Evolutionary conservation across 2,888 invertebrate genomes (phyloP), one percentile per base, ranked within the genome.

Genomic region (Lutraria lutraria): DNA sequence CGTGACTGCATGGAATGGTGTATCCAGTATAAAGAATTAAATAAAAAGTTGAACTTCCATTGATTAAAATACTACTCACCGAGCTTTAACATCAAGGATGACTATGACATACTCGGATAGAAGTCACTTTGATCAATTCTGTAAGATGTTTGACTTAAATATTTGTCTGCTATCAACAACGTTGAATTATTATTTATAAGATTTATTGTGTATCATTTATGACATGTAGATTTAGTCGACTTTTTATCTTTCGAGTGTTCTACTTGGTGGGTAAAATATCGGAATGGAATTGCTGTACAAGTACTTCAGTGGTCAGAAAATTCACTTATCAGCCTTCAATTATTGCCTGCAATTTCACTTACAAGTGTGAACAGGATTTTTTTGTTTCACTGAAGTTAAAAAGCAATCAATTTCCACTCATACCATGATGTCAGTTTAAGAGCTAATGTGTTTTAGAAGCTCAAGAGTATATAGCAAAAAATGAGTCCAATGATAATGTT

Each of bases 181-280:
- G 34, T 76, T 76, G 76, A 76, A 80, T 80, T 34, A 76, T 88
- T 60, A 56, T 83, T 83, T 88, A 76, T 88, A 60, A 80, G 87
- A 52, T 31, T 52, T 56, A 83, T 43, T 83, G 79, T 29, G 79
- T 56, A 85, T 76, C 19, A 81, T 85, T 85, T 85, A 85, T 88
- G 88, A 85, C 76, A 76, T 76, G 31, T 34, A 31, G 16, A 76
- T 25, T 76, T 76, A 76, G 63, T 31, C 34, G 76, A 16, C 34
- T 16, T 76, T 76, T 76, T 76, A 85, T 88, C 85, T 72, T 29
- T 82, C 29, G 82, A 88, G 88, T 72, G 82, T 43, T 19, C 29
- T 31, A 52, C 72, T 16, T 54, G 81, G 72, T 82, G 56, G 56
- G 88, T 72, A 56, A 85, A 81, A 88, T 85, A 85, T 79, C 76